These are phyloP conservation scores for Ceratina japonica DNA, from an alignment of 1,140 invertebrate species.

Conservation along the genomic window DNA sequence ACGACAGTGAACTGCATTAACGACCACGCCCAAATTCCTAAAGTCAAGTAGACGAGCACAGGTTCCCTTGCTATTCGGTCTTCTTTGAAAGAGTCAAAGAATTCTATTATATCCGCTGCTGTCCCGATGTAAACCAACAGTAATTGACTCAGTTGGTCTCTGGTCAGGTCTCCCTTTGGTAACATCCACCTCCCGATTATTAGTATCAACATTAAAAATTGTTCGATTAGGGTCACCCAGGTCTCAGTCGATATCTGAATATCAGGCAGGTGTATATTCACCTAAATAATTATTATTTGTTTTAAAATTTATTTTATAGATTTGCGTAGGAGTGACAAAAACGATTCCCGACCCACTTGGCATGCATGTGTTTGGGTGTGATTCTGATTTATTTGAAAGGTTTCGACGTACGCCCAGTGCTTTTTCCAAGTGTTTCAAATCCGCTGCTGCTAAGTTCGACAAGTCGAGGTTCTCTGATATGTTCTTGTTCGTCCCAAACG, in stretches of 20 bases:
- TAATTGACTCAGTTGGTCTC: constrained; percentile 95
- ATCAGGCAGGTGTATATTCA: too few species aligned
- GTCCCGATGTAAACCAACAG: constrained; percentile 92
- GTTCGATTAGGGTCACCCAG: constrained; percentile 93
- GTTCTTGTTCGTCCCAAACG: constrained; percentile 80
- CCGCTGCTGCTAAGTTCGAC: constrained; percentile 76
- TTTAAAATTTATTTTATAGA: too few species aligned
- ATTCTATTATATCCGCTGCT: constrained; percentile 97
- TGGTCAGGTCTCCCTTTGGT: constrained; percentile 92
- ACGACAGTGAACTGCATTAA: constrained; percentile 95
- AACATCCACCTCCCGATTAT: constrained; percentile 94
- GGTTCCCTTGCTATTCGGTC: constrained; percentile 87
- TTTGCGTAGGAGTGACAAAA: too few species aligned
- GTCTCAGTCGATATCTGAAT: constrained; percentile 77
- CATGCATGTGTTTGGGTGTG: too few species aligned
- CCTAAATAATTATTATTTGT: too few species aligned
- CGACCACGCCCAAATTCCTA: constrained; percentile 94
- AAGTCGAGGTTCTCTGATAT: constrained; percentile 76
- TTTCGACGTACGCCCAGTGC: constrained; percentile 79
- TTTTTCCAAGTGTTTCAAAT: constrained; percentile 81
- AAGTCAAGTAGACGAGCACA: constrained; percentile 86
- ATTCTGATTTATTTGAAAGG: constrained; percentile 10
- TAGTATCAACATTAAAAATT: constrained; percentile 92
- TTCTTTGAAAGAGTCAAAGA: constrained; percentile 96
- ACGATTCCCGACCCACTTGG: too few species aligned